Base-by-base conservation (phyloP, 1,140 invertebrate genomes). In the Aleiodes sp. region DNA sequence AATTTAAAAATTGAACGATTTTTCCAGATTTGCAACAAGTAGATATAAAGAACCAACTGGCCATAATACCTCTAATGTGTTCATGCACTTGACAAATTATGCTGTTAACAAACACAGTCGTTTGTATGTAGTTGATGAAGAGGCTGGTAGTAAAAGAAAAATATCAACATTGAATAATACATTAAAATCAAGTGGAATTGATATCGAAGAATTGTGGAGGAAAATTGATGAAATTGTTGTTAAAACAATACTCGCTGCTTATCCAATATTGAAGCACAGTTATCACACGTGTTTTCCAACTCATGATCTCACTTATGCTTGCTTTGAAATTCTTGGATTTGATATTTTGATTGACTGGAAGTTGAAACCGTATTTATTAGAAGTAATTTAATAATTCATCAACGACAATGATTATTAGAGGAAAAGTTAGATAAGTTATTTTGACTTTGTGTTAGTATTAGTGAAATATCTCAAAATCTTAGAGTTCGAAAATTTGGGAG, bases 21-120 rank as follows among this genome's bases (percentile, higher is more conserved):
- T 41, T 80, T 81, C 60, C 65, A 91, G 94, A 77, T 96, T 97
- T 84, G 94, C 95, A 0, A 97, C 95, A 1, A 92, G 90, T 72
- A 89, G 92, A 75, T 97, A 96, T 78, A 90, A 90, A 69, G 92
- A 95, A 75, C 94, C 95, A 0, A 93, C 89, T 46, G 86, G 89
- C 12, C 88, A 91, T 33, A 97, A 97, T 74, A 89, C 93, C 1
- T 88, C 88, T 0, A 95, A 98, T 80, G 89, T 96, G 31, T 99
- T 92, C 80, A 98, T 98, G 95, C 98, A 99, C 86, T 87, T 99
- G 66, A 99, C 98, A 0, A 99, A 99, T 87, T 99, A 99, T 81
- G 94, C 95, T 0, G 90, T 99, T 0, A 98, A 99, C 84, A 98
- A 97, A 77, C 92, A 94, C 73, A 96, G 93, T 77, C 87, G 92